Evolutionary conservation across 2,113 vertebrate genomes (phyloP).

Genomic region (Aramus guarauna): DNA sequence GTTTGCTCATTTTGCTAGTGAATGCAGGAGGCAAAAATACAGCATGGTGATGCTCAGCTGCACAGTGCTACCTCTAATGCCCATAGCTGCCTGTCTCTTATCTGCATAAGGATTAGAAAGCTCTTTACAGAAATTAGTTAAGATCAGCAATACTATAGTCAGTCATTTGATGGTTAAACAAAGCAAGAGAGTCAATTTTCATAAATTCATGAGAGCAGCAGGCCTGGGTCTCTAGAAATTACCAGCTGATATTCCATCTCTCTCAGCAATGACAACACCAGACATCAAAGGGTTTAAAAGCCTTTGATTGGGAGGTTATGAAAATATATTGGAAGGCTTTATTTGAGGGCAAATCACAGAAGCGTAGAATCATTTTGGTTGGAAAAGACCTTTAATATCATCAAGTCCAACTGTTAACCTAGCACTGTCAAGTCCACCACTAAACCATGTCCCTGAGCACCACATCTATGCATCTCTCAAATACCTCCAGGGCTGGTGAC

Average conservation of each 20-base stretch:
- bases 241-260: not conserved
- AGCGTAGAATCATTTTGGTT: not conserved
- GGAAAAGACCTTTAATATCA: not conserved
- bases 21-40: not conserved
- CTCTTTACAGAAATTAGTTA: not conserved
- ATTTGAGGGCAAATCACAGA: not conserved
- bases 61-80: not conserved
- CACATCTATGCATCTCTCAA: accelerated
- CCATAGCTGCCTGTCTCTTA: not conserved
- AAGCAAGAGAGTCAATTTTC: not conserved
- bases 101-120: not conserved
- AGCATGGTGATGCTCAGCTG: not conserved
- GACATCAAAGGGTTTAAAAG: not conserved
- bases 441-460: not conserved
- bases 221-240: not conserved
- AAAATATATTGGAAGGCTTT: not conserved
- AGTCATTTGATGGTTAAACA: not conserved
- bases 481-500: not conserved
- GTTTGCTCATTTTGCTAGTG: not conserved
- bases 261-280: not conserved
- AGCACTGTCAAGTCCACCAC: not conserved
- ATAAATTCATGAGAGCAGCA: not conserved
- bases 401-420: not conserved
- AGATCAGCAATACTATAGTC: not conserved
- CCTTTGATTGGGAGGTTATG: not conserved